These are phyloP conservation scores for Channa striata DNA, from an alignment of 2,797 vertebrate genomes.

Conservation along the genomic window DNA sequence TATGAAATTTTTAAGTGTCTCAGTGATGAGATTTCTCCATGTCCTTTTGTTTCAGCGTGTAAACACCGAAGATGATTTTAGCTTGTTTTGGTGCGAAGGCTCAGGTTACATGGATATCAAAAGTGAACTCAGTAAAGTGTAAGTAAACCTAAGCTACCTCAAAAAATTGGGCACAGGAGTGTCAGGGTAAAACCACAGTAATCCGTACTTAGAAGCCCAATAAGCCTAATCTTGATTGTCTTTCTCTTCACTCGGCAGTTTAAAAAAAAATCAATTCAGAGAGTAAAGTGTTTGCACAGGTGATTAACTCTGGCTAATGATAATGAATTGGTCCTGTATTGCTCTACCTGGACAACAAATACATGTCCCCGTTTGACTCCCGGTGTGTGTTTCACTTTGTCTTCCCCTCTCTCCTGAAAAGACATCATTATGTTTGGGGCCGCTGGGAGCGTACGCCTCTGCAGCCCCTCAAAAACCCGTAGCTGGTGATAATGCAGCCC, in stretches of 20 bases:
- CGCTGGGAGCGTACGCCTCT: no score
- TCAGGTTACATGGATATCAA: constrained; percentile 3
- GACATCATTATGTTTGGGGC: not conserved
- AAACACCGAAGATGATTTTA: not conserved
- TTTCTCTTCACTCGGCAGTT: constrained; percentile 50
- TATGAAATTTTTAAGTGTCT: not conserved
- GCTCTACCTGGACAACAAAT: constrained; percentile 57
- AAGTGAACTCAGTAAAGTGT: constrained; percentile 5
- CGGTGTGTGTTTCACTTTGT: not conserved
- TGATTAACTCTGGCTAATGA: constrained; percentile 76
- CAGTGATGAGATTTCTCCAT: not conserved
- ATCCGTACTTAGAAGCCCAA: constrained; percentile 31
- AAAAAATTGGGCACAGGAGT: constrained; percentile 1
- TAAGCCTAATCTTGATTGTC: constrained; percentile 38
- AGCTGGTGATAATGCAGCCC: no score
- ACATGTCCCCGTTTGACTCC: constrained; percentile 32
- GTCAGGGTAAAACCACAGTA: constrained; percentile 23
- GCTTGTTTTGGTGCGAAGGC: not conserved
- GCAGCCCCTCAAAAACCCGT: no score
- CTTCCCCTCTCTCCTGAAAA: not conserved
- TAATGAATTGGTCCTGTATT: constrained; percentile 68
- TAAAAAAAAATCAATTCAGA: constrained; percentile 62
- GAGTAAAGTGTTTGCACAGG: constrained; percentile 69
- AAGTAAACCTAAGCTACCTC: constrained; percentile 8
- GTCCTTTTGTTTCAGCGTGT: not conserved